Evolutionary conservation across 2,797 vertebrate species (phyloP).

Genomic region (Monodelphis domestica): DNA sequence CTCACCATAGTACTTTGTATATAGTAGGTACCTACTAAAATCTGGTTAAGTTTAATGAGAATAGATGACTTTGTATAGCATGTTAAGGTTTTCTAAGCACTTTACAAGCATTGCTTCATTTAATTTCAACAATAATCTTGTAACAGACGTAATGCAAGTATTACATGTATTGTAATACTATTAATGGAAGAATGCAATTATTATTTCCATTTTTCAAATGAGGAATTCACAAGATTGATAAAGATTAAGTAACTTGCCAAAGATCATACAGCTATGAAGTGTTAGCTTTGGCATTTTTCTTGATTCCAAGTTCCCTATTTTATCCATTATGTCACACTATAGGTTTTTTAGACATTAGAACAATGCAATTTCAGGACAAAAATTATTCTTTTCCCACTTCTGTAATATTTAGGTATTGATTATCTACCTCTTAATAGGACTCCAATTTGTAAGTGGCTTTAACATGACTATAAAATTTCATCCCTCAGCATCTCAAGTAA

Average conservation of each 20-base stretch:
- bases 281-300: neutral
- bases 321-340: neutral
- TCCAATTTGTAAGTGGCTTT: conserved; percentile 60
- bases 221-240: neutral
- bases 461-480: conserved; percentile 39
- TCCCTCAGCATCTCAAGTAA: conserved; percentile 61
- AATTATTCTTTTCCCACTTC: conserved; percentile 65
- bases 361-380: conserved; percentile 70
- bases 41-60: neutral
- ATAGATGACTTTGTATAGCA: neutral
- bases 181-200: too few relatives aligned
- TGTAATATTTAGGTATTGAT: conserved; percentile 54
- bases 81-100: neutral
- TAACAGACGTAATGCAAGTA: neutral
- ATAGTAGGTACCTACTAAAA: neutral
- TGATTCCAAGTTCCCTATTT: neutral
- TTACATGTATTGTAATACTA: neutral
- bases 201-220: neutral
- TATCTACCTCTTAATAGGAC: conserved; percentile 68
- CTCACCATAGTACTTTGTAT: neutral
- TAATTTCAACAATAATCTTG: neutral
- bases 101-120: neutral
- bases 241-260: neutral
- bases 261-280: neutral
- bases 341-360: neutral